Evolutionary conservation across 2,888 invertebrate genomes (phyloP).

Genomic region (Eumerus sabulonum): DNA sequence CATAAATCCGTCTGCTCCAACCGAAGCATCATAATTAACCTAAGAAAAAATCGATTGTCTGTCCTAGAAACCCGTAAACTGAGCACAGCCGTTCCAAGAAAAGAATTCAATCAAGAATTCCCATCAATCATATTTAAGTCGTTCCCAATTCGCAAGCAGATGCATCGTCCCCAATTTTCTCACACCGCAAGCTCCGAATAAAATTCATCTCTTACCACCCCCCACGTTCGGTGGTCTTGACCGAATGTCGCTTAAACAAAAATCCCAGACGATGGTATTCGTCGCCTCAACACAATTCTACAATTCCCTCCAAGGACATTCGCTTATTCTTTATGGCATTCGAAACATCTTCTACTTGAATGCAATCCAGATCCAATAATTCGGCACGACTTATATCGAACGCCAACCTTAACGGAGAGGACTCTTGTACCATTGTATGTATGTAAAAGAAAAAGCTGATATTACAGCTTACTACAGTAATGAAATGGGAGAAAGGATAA

Average conservation of each 20-base stretch:
- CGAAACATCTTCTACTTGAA: slow-evolving; percentile 51
- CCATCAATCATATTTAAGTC: slow-evolving; percentile 57
- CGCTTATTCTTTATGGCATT: slow-evolving; percentile 49
- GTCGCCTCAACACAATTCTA: too few species aligned
- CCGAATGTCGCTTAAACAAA: slow-evolving; percentile 8
- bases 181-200: slow-evolving; percentile 17
- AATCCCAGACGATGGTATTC: slow-evolving; percentile 13
- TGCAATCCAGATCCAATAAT: slow-evolving; percentile 60
- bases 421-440: background rate
- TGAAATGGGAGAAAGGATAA: slow-evolving; percentile 30
- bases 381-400: slow-evolving; percentile 54
- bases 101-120: slow-evolving; percentile 40
- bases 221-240: background rate
- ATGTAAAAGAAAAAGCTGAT: slow-evolving; percentile 9
- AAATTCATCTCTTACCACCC: background rate
- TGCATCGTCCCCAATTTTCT: slow-evolving; percentile 55
- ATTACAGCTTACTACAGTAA: slow-evolving; percentile 24
- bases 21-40: background rate
- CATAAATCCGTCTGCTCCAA: background rate
- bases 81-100: slow-evolving; percentile 27
- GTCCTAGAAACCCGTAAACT: background rate
- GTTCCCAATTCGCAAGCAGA: slow-evolving; percentile 51
- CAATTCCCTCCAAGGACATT: slow-evolving; percentile 12
- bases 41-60: slow-evolving; percentile 24
- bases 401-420: slow-evolving; percentile 5